These are phyloP conservation scores for Drosophila ohnishii DNA, from an alignment of 1,140 invertebrate genomes.

Conservation along the genomic window DNA sequence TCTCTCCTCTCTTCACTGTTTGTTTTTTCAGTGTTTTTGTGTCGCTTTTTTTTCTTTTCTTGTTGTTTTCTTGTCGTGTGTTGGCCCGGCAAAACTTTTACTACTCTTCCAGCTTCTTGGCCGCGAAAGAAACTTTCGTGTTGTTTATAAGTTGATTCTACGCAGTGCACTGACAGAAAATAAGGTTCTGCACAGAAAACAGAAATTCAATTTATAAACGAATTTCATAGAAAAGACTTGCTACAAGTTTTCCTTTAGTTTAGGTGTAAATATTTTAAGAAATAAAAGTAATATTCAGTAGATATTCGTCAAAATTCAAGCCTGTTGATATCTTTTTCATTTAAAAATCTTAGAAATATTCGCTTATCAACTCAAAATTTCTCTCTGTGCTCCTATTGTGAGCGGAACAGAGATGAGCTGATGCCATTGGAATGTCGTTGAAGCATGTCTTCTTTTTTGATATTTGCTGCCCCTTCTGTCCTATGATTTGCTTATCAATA, in stretches of 20 bases:
- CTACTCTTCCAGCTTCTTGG: conserved; percentile 43
- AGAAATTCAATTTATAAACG: neutral
- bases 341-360: neutral
- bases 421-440: conserved; percentile 49
- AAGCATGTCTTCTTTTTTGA: conserved; percentile 46
- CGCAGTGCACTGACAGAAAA: conserved; percentile 1
- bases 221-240: neutral
- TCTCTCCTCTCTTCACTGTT: conserved; percentile 13
- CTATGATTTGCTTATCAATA: conserved; percentile 58
- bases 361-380: neutral
- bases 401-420: conserved; percentile 33
- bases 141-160: conserved; percentile 43
- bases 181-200: neutral
- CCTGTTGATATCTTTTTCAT: too few species aligned
- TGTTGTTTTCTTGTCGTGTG: conserved; percentile 51
- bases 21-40: conserved; percentile 26
- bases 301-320: neutral
- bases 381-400: conserved; percentile 18
- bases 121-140: conserved; percentile 37
- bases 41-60: conserved; percentile 39
- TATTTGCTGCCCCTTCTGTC: conserved; percentile 17
- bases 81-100: conserved; percentile 57
- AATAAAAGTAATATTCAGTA: neutral
- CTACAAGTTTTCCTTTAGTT: too few species aligned
- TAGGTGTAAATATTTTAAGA: neutral